Percentiles rank a stretch among this genome's conserved stretches.
Conservation (phyloP, 2,113 vertebrate species). For the Zonotrichia leucophrys region DNA sequence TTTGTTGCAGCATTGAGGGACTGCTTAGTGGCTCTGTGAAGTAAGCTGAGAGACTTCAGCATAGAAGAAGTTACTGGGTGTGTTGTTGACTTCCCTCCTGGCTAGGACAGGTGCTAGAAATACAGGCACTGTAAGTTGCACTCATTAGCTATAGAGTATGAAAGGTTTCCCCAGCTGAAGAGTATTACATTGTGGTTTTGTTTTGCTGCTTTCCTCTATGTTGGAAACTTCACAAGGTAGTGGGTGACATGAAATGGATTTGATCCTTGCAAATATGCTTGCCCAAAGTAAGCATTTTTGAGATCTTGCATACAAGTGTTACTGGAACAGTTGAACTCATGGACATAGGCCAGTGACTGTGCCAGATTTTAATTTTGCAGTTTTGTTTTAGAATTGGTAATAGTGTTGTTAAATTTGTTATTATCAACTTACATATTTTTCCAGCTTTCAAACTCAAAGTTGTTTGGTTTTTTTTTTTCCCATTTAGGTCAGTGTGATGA, state of each 20-base stretch:
- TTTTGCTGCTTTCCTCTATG: not conserved
- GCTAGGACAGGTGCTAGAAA: not conserved
- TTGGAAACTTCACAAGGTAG: not conserved
- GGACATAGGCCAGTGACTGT: not conserved
- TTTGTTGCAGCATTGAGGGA: not conserved
- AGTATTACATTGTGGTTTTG: not conserved
- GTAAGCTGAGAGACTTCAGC: not conserved
- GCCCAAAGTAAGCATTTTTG: not conserved
- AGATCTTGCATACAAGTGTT: not conserved
- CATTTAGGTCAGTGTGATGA: constrained; percentile 66
- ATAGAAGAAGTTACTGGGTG: fast-evolving
- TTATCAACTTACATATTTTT: not conserved
- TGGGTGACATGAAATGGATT: not conserved
- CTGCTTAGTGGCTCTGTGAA: not conserved
- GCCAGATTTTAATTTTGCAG: not conserved
- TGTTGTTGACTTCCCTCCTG: not conserved
- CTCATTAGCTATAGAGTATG: not conserved
- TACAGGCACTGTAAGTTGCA: not conserved
- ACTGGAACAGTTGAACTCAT: not conserved
- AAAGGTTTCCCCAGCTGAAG: not conserved
- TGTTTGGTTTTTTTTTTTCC: not conserved
- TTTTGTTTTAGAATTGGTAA: not conserved
- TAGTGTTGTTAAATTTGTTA: not conserved
- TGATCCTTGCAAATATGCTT: not conserved
- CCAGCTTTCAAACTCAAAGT: not conserved